Base-by-base conservation (phyloP, 1,140 invertebrate species). In the Arctopsyche grandis region DNA sequence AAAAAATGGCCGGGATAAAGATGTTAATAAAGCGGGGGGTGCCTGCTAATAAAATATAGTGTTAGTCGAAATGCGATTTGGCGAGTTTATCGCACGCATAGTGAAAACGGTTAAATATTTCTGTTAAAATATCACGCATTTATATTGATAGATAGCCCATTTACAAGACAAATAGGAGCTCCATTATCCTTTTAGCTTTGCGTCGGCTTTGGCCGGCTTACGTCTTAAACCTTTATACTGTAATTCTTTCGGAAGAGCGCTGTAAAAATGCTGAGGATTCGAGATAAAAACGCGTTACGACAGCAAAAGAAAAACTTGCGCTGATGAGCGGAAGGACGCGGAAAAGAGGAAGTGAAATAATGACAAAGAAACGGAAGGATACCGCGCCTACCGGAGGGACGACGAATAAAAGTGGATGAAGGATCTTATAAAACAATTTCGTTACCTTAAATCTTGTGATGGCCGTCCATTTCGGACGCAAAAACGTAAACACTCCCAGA, bases 391-490 rank as follows among this genome's bases (percentile, higher is more conserved):
- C 44, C 44, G 69, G 66, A 24, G 38, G 46, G 29, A 76, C 74
- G 71, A 26, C 46, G 75, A 56, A 52, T 52, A 52, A 75, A 74
- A 76, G 52, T 69, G 58, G 58, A 43, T 69, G 58, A 75, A 63
- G 73, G 29, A 78, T 81, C 80, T 79, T 71, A 52, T 81, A 77
- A 81, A 81, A 78, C 80, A 81, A 81, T 81, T 81, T 81, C 77
- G 77, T 56, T 77, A 79, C 77, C 77, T 81, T 79, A 81, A 81
- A 81, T 81, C 80, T 79, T 73, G 75, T 81, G 80, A 81, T 81
- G 77, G 75, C 77, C 44, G 43, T 46, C 21, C 69, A 16, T 69
- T 69, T 69, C 26, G 21, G 48, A 16, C 69, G 69, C 14, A 12
- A 48, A 46, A 73, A 73, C 43, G 22, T 16, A 48, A 38, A 19